Percentiles rank a stretch among this genome's conserved stretches.
These are phyloP conservation scores for Suillia variegata DNA, from an alignment of 2,888 invertebrate species.

Conservation along the genomic window DNA sequence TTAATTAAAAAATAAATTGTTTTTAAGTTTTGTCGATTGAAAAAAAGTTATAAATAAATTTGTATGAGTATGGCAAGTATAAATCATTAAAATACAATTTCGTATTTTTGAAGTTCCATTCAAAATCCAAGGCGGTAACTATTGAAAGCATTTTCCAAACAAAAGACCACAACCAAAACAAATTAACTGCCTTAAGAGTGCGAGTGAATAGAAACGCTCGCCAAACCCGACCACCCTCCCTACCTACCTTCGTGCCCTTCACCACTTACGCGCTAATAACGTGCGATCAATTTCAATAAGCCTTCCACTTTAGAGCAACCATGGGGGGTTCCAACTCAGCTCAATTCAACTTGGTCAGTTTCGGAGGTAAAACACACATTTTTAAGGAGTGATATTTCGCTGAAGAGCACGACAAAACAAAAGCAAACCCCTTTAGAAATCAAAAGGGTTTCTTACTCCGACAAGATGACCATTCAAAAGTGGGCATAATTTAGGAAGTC, in stretches of 20 bases:
- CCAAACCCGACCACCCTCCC: not conserved
- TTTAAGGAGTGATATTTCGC: conserved; percentile 2
- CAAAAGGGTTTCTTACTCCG: not conserved
- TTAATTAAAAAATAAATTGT: too few relatives aligned
- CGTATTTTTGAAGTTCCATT: too few relatives aligned
- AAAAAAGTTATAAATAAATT: too few relatives aligned
- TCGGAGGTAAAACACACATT: not conserved
- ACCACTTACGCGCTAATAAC: not conserved
- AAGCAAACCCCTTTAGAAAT: not conserved
- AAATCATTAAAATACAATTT: too few relatives aligned
- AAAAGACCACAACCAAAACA: conserved; percentile 17
- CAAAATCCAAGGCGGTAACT: too few relatives aligned
- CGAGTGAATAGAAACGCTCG: not conserved
- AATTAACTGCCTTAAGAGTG: conserved; percentile 15
- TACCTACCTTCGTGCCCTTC: too few relatives aligned
- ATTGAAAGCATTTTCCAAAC: not conserved
- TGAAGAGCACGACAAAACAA: not conserved
- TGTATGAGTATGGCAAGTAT: too few relatives aligned
- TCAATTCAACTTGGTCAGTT: too few relatives aligned
- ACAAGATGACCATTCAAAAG: not conserved
- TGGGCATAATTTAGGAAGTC: too few relatives aligned
- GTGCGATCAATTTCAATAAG: conserved; percentile 50
- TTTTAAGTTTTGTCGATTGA: too few relatives aligned
- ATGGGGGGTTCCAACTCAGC: not conserved
- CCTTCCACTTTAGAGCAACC: conserved; percentile 15